These are phyloP conservation scores for Protosalanx chinensis DNA, from an alignment of 2,797 vertebrate species.

Conservation along the genomic window DNA sequence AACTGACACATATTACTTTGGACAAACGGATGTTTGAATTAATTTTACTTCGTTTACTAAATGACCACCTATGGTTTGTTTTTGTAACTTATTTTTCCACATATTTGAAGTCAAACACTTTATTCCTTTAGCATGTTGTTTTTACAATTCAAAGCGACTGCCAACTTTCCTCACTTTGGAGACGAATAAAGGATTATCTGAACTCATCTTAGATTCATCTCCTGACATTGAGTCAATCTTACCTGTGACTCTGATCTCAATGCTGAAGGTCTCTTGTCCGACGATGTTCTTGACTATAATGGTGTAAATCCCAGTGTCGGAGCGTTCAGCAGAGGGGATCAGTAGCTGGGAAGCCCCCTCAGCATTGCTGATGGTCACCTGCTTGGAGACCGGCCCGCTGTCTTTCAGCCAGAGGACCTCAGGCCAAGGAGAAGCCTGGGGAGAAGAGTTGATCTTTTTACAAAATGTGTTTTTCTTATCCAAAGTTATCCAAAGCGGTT, in stretches of 20 bases:
- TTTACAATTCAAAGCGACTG: background rate
- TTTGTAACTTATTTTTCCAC: background rate
- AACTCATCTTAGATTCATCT: background rate
- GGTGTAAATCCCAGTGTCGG: constrained; percentile 80
- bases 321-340: constrained; percentile 73
- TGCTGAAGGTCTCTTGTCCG: constrained; percentile 75
- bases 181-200: too few relatives aligned
- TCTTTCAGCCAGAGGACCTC: constrained; percentile 88
- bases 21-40: background rate
- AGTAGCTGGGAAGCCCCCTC: constrained; percentile 79
- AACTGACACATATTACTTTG: background rate
- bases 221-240: constrained; percentile 24
- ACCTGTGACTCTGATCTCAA: constrained; percentile 88
- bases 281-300: constrained; percentile 74
- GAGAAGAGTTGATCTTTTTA: background rate
- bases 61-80: too few relatives aligned
- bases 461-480: background rate
- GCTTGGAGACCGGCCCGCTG: constrained; percentile 71
- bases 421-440: constrained; percentile 81
- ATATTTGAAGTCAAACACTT: background rate
- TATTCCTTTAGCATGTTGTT: background rate
- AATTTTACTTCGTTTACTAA: too few relatives aligned
- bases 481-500: too few relatives aligned
- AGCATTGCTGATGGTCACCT: constrained; percentile 71
- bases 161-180: too few relatives aligned